phyloP scores from a whole-genome alignment of 2,113 vertebrate genomes.

The Galemys pyrenaicus region DNA sequence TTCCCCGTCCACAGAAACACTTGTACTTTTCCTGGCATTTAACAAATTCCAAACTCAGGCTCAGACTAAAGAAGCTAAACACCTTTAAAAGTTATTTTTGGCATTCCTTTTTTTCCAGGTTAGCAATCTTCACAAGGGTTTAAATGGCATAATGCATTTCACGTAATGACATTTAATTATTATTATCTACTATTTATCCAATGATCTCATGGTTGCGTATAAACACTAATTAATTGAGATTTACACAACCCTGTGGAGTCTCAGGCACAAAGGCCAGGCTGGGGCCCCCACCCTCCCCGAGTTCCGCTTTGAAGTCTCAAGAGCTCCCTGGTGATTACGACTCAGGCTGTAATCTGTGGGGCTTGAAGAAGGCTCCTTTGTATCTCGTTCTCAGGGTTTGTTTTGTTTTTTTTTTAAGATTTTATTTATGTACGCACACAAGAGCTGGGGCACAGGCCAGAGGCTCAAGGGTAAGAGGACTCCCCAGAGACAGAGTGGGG shows the following conservation, averaged over 20 bases:
- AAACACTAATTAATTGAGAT: conserved; percentile 77
- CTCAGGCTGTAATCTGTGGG: conserved; percentile 13
- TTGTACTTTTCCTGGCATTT: background rate
- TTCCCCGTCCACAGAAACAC: background rate
- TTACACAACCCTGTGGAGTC: conserved; percentile 61
- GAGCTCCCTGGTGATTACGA: conserved; percentile 61
- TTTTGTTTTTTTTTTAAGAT: conserved; percentile 57
- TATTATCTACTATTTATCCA: conserved; percentile 67
- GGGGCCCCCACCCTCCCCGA: conserved; percentile 28
- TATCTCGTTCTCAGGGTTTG: conserved; percentile 37
- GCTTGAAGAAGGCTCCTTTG: conserved; percentile 33
- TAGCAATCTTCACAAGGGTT: conserved; percentile 55
- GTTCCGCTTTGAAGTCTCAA: conserved; percentile 64
- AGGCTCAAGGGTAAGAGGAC: no score
- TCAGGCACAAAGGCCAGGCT: background rate
- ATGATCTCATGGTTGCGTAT: conserved; percentile 67
- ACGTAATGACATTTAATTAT: conserved; percentile 69
- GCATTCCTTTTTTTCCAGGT: conserved; percentile 24
- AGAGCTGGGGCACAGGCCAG: no score
- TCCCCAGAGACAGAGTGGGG: no score
- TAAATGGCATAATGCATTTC: conserved; percentile 63
- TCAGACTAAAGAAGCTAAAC: background rate
- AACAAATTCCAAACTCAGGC: background rate
- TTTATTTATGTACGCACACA: conserved; percentile 11
- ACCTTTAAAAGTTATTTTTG: background rate